Base-by-base conservation (phyloP, 2,797 vertebrate species). In the Eremophila alpestris region DNA sequence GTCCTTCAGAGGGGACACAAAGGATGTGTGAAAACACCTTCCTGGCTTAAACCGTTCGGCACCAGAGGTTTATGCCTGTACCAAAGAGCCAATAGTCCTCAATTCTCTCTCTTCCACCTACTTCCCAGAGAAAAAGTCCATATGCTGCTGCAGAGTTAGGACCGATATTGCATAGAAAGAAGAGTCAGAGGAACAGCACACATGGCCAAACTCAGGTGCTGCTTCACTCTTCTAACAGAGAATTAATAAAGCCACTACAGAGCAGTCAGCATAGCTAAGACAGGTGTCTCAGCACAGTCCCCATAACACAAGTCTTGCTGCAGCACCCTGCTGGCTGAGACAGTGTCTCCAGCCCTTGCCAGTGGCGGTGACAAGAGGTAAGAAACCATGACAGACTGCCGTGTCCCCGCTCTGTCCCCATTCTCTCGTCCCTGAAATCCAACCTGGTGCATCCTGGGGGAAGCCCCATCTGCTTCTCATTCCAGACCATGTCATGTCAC, bases 401-500 rank as follows among this genome's bases (percentile, higher is more conserved):
- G 2, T 10, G 36, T 85, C 70, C 75, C 83, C 7, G 3, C 71
- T 85, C 78, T 73, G 87, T 68, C 77, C 86, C 94, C 2, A 2
- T 91, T 64, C 74, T 58, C 46, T 80, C 60, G 19, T 87, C 63
- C 71, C 89, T 90, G 90, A 93, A 97, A 97, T 92, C 77, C 85
- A 93, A 87, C 86, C 87, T 65, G 90, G 36, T 81, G 76, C 55
- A 62, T 96, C 95, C 94, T 82, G 58, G 56, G 94, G 94, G 75
- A 96, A 94, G 83, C 58, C 96, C 97, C 96, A 97, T 97, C 96
- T 97, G 97, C 87, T 97, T 90, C 90, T 97, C 83, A 85, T 96
- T 97, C 92, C 88, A 91, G 93, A 88, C 94, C 89, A 70, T 87
- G 94, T 96, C 94, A 91, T 95, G 95, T 97, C 95, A 96, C 93